Evolutionary conservation across 2,113 vertebrate genomes (phyloP).

Genomic region (Mohoua ochrocephala): DNA sequence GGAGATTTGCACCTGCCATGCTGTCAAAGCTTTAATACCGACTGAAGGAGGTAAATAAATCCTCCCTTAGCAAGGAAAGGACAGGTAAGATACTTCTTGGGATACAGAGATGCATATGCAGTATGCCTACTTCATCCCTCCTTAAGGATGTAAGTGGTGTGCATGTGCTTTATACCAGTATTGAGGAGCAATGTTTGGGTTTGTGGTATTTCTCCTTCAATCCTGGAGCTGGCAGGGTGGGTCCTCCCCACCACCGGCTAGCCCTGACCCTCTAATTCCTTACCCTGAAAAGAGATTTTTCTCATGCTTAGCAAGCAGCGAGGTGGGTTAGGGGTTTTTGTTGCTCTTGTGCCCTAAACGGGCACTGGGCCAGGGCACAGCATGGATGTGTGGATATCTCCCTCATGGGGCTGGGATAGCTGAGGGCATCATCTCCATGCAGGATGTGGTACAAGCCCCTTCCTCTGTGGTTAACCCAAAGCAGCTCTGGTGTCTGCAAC

Average conservation of each 20-base stretch:
- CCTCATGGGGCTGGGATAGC: neutral
- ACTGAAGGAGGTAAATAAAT: neutral
- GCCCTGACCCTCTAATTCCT: neutral
- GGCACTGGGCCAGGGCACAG: neutral
- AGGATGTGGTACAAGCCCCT: neutral
- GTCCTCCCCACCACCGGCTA: neutral
- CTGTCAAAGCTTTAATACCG: neutral
- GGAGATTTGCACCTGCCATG: neutral
- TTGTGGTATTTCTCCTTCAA: neutral
- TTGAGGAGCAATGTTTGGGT: neutral
- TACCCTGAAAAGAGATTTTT: neutral
- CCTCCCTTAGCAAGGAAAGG: neutral
- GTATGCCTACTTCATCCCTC: neutral
- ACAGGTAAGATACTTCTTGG: neutral
- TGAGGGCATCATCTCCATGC: neutral
- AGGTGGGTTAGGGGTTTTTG: neutral
- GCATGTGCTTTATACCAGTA: neutral
- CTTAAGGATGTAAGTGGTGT: neutral
- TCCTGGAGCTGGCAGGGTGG: neutral
- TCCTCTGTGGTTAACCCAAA: neutral
- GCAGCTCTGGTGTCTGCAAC: neutral
- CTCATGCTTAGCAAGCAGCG: neutral
- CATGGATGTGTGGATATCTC: neutral
- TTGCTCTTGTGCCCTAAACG: rapidly evolving
- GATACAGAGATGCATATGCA: neutral